These are phyloP conservation scores for Arbacia lixula DNA, from an alignment of 53 echinoderm and acorn worm genomes.

Conservation along the genomic window DNA sequence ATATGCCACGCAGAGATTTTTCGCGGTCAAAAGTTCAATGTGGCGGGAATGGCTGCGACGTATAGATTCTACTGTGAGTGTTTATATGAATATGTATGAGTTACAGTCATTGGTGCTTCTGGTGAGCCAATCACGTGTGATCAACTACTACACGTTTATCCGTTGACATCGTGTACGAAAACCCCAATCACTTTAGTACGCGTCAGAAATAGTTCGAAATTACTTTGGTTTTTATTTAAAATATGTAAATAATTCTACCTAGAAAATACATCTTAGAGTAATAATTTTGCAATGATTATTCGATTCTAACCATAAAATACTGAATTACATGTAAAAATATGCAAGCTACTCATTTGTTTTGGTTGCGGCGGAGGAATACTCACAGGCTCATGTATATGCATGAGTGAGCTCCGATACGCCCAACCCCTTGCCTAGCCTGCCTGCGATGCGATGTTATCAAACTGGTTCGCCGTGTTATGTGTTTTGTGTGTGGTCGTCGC, in stretches of 20 bases:
- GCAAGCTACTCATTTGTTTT: constrained; percentile 17
- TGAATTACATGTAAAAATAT: neutral
- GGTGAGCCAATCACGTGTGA: constrained; percentile 2
- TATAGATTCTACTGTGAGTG: neutral
- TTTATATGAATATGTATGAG: constrained; percentile 35
- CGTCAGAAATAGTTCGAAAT: neutral
- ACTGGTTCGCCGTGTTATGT: neutral
- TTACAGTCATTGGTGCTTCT: neutral
- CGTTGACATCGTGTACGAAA: constrained; percentile 2
- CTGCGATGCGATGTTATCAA: constrained; percentile 15
- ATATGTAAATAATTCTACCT: neutral
- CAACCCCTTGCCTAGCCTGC: neutral
- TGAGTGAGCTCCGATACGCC: neutral
- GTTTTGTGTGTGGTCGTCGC: constrained; percentile 47
- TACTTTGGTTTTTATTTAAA: neutral
- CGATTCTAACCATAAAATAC: neutral
- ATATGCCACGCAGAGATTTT: constrained; percentile 22
- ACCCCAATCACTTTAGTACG: constrained; percentile 14
- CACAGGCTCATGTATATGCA: constrained; percentile 41
- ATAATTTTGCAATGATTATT: too few species aligned
- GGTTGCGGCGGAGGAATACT: constrained; percentile 32
- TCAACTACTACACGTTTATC: constrained; percentile 7
- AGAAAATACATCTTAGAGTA: neutral
- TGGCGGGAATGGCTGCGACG: constrained; percentile 24
- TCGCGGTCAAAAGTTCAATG: constrained; percentile 44